Percentiles rank a stretch among this genome's conserved stretches.
phyloP scores from a whole-genome alignment of 2,113 vertebrate genomes.

The Felis catus region F.catus_Fca126_mat1.0 CM031412.1:192879501-192880000 shows the following conservation, averaged over 20 bases:
- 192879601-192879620: conserved; percentile 12
- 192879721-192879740: conserved; percentile 53
- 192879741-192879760: conserved; percentile 67
- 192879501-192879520: not conserved
- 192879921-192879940: not conserved
- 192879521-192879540: not conserved
- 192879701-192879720: conserved; percentile 62
- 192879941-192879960: not conserved
- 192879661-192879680: conserved; percentile 50
- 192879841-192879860: conserved; percentile 66
- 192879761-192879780: conserved; percentile 75
- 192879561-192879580: not conserved
- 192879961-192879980: not conserved
- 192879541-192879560: not conserved
- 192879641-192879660: not conserved
- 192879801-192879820: conserved; percentile 75
- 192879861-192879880: conserved; percentile 55
- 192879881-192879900: conserved; percentile 75
- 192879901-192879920: conserved; percentile 52
- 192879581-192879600: not conserved
- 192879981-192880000: not conserved
- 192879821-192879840: conserved; percentile 73
- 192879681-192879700: conserved; percentile 72
- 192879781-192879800: conserved; percentile 57
- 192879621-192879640: not conserved